phyloP scores from a whole-genome alignment of 2,797 vertebrate species.

The Mormyrops boulengeri region DNA sequence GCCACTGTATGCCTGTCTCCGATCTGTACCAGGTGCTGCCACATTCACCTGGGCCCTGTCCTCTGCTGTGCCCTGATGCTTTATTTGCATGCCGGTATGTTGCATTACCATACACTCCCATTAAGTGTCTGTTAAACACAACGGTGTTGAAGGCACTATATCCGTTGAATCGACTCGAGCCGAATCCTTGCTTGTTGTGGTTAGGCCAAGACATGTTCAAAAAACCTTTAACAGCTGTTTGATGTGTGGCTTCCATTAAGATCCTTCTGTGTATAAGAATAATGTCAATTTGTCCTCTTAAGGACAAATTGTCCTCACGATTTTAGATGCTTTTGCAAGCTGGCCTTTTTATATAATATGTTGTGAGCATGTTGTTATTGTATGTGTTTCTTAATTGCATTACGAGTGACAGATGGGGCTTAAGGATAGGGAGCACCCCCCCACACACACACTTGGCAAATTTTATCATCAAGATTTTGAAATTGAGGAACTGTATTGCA shows the following conservation, averaged over 20 bases:
- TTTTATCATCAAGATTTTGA: neutral
- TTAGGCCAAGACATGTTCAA: neutral
- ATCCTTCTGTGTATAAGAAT: neutral
- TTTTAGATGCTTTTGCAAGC: neutral
- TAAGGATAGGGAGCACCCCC: neutral
- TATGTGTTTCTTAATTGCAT: neutral
- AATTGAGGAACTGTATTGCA: neutral
- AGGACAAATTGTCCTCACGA: too few species aligned
- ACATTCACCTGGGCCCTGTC: neutral
- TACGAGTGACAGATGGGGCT: neutral
- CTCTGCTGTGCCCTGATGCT: neutral
- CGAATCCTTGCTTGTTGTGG: neutral
- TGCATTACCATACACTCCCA: neutral
- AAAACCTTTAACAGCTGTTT: neutral
- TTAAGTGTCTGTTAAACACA: neutral
- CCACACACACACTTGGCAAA: neutral
- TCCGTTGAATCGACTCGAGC: neutral
- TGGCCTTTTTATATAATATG: neutral
- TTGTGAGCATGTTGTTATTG: neutral
- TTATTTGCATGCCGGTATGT: conserved; percentile 2
- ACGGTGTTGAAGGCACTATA: neutral
- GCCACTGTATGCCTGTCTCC: neutral
- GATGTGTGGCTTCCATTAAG: neutral
- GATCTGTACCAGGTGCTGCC: neutral
- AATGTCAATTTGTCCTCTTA: neutral